Base-by-base conservation (phyloP, 2,113 vertebrate genomes). In the Corythoichthys haematopterus region DNA sequence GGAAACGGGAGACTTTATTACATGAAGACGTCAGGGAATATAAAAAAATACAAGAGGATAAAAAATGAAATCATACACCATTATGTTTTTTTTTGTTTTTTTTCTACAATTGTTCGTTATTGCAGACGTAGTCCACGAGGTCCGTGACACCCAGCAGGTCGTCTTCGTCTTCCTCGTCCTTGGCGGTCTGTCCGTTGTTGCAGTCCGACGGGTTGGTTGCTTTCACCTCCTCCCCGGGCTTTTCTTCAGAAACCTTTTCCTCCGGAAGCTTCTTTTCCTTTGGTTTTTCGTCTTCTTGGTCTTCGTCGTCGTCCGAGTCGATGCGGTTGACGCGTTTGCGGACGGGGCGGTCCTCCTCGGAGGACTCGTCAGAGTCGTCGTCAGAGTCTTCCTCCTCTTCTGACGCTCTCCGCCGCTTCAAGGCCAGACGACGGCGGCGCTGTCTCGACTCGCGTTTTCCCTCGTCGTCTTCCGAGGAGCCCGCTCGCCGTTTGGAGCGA, bases 61-160 rank as follows among this genome's bases (percentile, higher is more conserved):
- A 80, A 84, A 81, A 62, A 46, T 45, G 66, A 78, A 76, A 81
- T 66, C 74, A 67, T 80, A 84, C 75, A 76, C 43, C 8, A 6
- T 72, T 74, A 51, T 61, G 15, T 61, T 15, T 20, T 53, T 46
- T 36, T 51, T 69, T 68, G 53, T 57, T 69, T 63, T 60, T 28
- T 72, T 73, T 90, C 95, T 96, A 99, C 94, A 98, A 94, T 87
- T 96, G 93, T 95, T 98, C 97, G 86, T 95, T 99, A 92, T 97
- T 99, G 96, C 97, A 99, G 92, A 99, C 97, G 71, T 98, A 99
- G 93, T 98, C 97, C 87, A 98, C 97, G 70, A 99, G 95, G 90
- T 99, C 97, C 89, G 97, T 98, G 91, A 98, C 96, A 83, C 97
- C 94, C 77, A 99, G 90, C 78, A 99, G 95, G 90, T 99, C 97